Evolutionary conservation across 2,113 vertebrate species (phyloP).

Genomic region (Takifugu bimaculatus): DNA sequence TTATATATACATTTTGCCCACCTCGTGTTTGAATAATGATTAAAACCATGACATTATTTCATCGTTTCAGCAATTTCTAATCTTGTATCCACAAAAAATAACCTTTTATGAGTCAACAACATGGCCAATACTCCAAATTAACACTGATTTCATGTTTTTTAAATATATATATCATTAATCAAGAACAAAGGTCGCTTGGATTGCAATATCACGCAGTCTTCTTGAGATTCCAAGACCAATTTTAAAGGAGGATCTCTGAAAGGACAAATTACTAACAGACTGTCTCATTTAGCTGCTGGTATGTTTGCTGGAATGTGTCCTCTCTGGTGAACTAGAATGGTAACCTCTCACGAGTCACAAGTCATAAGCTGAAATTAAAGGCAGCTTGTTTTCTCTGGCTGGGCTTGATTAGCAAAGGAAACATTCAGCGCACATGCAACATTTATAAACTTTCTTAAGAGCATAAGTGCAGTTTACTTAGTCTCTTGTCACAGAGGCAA

Average conservation of each 20-base stretch:
- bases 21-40: not conserved
- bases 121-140: too few species aligned
- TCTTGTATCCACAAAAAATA: too few species aligned
- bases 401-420: conserved; percentile 76
- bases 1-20: not conserved
- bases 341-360: conserved; percentile 59
- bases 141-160: too few species aligned
- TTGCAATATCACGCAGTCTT: not conserved
- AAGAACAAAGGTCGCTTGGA: not conserved
- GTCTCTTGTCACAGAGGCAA: conserved; percentile 69
- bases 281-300: conserved; percentile 34
- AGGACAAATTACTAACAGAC: conserved; percentile 54
- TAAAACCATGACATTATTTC: not conserved
- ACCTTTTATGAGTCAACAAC: too few species aligned
- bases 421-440: conserved; percentile 71
- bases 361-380: conserved; percentile 68
- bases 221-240: not conserved
- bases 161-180: too few species aligned
- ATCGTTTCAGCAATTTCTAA: too few species aligned
- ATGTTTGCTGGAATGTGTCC: conserved; percentile 55
- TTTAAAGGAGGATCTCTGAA: not conserved
- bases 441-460: conserved; percentile 70
- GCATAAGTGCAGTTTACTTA: conserved; percentile 72
- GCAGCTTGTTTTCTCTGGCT: conserved; percentile 76
- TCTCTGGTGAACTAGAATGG: conserved; percentile 54